phyloP scores from a whole-genome alignment of 2,888 invertebrate genomes.

The Allacma fusca region DNA sequence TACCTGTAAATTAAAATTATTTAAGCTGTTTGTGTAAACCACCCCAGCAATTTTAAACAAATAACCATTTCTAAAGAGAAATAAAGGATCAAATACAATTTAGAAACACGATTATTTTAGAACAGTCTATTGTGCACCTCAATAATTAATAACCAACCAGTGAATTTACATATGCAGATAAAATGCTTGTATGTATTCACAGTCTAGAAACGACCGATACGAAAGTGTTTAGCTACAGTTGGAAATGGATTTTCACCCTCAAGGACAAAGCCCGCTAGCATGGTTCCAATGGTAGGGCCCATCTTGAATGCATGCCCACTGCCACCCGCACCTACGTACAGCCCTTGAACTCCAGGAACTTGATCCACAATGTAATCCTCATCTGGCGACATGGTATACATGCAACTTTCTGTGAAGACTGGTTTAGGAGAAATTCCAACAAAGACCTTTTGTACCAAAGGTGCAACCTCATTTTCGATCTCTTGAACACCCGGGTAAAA shows the following conservation, averaged over 20 bases:
- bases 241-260: slow-evolving; percentile 44
- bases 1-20: too few relatives aligned
- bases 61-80: too few relatives aligned
- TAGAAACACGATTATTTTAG: too few relatives aligned
- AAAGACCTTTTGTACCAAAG: slow-evolving; percentile 50
- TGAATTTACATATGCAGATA: too few relatives aligned
- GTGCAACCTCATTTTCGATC: slow-evolving; percentile 41
- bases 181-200: too few relatives aligned
- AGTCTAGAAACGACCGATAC: slow-evolving; percentile 34
- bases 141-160: too few relatives aligned
- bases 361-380: slow-evolving; percentile 54
- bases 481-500: slow-evolving; percentile 45
- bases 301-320: slow-evolving; percentile 59
- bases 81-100: too few relatives aligned
- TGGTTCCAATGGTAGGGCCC: slow-evolving; percentile 18
- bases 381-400: slow-evolving; percentile 56
- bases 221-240: slow-evolving; percentile 42
- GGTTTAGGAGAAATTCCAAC: slow-evolving; percentile 46
- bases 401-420: slow-evolving; percentile 56
- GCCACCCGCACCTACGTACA: slow-evolving; percentile 55
- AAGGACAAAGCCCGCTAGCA: slow-evolving; percentile 46
- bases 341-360: slow-evolving; percentile 39
- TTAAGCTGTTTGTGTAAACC: too few relatives aligned
- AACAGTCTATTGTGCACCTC: too few relatives aligned
- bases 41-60: too few relatives aligned